Conservation (phyloP, 2,888 invertebrate species). For the Bombylius major region DNA sequence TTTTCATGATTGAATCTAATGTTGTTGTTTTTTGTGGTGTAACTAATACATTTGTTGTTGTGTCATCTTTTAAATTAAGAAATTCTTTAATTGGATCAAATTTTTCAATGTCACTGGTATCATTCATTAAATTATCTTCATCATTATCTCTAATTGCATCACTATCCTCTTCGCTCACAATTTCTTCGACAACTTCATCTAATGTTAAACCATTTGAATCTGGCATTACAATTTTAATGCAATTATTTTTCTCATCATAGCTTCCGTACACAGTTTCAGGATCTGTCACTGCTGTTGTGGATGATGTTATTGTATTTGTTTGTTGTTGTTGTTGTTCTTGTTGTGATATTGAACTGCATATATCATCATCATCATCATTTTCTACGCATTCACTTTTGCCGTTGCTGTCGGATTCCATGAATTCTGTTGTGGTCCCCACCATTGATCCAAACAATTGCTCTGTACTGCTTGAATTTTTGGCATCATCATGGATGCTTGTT, state of each 20-base stretch:
- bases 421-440: slow-evolving; percentile 80
- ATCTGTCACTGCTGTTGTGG: slow-evolving; percentile 14
- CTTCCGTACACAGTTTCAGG: slow-evolving; percentile 56
- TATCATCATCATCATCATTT: slow-evolving; percentile 11
- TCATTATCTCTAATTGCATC: slow-evolving; percentile 20
- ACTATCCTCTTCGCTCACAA: slow-evolving; percentile 34
- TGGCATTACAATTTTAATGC: slow-evolving; percentile 58
- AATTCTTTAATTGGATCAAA: slow-evolving; percentile 29
- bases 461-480: slow-evolving; percentile 38
- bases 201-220: slow-evolving; percentile 40
- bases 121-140: slow-evolving; percentile 24
- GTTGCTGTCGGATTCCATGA: slow-evolving; percentile 61
- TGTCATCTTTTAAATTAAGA: slow-evolving; percentile 12
- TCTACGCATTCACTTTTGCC: slow-evolving; percentile 16
- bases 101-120: slow-evolving; percentile 20
- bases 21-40: too few relatives aligned
- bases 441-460: slow-evolving; percentile 48
- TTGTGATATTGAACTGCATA: slow-evolving; percentile 4
- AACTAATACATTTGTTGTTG: background rate
- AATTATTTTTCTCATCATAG: slow-evolving; percentile 58
- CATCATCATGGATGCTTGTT: slow-evolving; percentile 50
- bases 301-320: slow-evolving; percentile 6
- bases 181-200: slow-evolving; percentile 37
- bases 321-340: slow-evolving; percentile 5
- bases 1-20: slow-evolving; percentile 11